phyloP scores from a whole-genome alignment of 23 tunicate species.

The Oikopleura vanhoeffeni region DNA sequence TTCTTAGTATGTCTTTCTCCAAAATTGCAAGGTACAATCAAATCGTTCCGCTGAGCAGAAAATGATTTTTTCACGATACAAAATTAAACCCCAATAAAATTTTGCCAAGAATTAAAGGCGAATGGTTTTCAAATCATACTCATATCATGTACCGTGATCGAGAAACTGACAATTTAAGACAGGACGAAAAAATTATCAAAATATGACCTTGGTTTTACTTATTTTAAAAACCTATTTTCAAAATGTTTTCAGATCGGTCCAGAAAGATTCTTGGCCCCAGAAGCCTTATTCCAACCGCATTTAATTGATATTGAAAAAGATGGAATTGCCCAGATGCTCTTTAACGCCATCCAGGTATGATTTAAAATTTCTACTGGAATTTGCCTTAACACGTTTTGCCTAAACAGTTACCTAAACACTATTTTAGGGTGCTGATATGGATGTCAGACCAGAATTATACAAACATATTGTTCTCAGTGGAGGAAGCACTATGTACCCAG shows the following conservation, averaged over 20 bases:
- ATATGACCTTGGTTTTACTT: too few species aligned
- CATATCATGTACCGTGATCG: too few species aligned
- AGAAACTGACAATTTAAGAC: not conserved
- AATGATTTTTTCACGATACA: too few species aligned
- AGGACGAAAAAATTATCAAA: too few species aligned
- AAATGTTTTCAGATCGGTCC: slow-evolving; percentile 30
- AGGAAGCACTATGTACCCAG: slow-evolving; percentile 93
- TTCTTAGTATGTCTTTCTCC: too few species aligned
- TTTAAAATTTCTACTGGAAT: slow-evolving; percentile 56
- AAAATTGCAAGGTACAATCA: too few species aligned
- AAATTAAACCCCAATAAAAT: too few species aligned
- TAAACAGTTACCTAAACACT: not conserved
- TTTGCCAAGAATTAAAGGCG: too few species aligned
- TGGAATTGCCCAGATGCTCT: slow-evolving; percentile 80
- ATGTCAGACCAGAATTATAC: slow-evolving; percentile 63
- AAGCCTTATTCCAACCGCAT: slow-evolving; percentile 93
- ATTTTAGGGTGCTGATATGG: not conserved
- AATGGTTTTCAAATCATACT: too few species aligned
- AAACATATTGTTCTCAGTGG: slow-evolving; percentile 95
- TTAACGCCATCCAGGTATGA: slow-evolving; percentile 82
- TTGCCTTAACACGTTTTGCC: not conserved
- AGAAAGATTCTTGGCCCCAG: slow-evolving; percentile 86
- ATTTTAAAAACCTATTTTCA: not conserved
- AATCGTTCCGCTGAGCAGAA: too few species aligned
- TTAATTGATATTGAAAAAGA: slow-evolving; percentile 70